Conservation (phyloP, 2,888 invertebrate genomes). For the Candidula unifasciata region DNA sequence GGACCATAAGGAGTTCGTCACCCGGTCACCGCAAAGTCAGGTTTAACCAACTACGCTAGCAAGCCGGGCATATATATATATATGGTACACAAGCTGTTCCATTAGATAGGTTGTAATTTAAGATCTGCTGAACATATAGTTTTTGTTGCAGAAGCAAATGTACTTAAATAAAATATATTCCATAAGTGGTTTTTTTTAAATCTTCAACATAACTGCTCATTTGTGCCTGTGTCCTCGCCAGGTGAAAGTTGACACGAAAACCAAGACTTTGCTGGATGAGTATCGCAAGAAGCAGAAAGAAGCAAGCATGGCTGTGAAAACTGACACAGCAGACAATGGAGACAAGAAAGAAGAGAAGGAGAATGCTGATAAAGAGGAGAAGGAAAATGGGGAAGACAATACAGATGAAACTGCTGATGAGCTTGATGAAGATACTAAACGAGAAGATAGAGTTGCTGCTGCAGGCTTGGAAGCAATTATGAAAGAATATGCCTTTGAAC, state of each 20-base stretch:
- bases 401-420: slow-evolving; percentile 65
- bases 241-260: slow-evolving; percentile 95
- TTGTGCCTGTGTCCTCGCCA: slow-evolving; percentile 52
- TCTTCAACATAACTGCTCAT: no score
- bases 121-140: no score
- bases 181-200: no score
- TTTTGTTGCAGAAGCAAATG: no score
- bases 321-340: slow-evolving; percentile 65
- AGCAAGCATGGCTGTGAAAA: slow-evolving; percentile 26
- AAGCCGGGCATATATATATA: no score
- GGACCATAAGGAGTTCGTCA: no score
- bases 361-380: slow-evolving; percentile 59
- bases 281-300: slow-evolving; percentile 80
- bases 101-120: no score
- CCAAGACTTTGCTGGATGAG: slow-evolving; percentile 93
- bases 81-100: no score
- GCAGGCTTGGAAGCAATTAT: slow-evolving; percentile 88
- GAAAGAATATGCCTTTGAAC: slow-evolving; percentile 84
- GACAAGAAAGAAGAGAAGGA: slow-evolving; percentile 65
- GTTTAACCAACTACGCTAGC: no score
- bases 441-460: slow-evolving; percentile 86
- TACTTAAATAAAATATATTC: no score
- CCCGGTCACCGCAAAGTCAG: no score
- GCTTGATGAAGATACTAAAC: slow-evolving; percentile 81
- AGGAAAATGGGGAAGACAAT: slow-evolving; percentile 64